Evolutionary conservation across 1,140 invertebrate genomes (phyloP).

Genomic region (Anoplolepis gracilipes): DNA sequence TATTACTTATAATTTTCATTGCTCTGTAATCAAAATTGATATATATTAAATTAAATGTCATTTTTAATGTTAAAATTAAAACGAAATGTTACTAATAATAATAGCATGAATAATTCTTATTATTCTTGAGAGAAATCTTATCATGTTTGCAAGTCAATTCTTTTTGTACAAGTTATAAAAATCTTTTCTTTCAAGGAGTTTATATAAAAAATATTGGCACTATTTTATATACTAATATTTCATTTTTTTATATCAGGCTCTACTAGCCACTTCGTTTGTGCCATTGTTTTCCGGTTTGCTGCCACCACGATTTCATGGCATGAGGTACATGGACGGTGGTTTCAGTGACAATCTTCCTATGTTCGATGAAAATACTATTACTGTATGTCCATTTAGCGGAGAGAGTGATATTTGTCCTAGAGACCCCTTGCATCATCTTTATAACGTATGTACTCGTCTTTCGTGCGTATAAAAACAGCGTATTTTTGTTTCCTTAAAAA

Average conservation of each 20-base stretch:
- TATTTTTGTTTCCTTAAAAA: neutral
- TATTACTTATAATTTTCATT: neutral
- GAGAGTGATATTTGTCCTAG: conserved; percentile 99
- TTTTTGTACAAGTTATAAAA: no score
- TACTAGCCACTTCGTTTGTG: conserved; percentile 97
- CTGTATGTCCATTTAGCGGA: conserved; percentile 98
- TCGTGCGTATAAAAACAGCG: no score
- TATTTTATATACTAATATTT: neutral
- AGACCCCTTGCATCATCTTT: conserved; percentile 94
- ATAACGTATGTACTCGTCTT: conserved; percentile 88
- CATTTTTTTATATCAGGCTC: conserved; percentile 87
- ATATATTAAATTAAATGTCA: neutral
- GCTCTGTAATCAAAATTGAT: neutral
- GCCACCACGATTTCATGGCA: conserved; percentile 95
- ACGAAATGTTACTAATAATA: neutral
- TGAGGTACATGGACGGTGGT: conserved; percentile 98
- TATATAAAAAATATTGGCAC: no score
- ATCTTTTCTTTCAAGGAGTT: no score
- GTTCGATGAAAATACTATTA: conserved; percentile 97
- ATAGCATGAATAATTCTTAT: neutral
- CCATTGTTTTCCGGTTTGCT: conserved; percentile 97
- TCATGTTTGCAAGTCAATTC: no score
- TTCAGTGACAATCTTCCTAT: conserved; percentile 98
- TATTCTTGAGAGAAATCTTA: no score
- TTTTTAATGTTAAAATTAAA: neutral